A percentile compares a stretch with the other conserved stretches of the same genome.
Conservation (phyloP, 2,113 vertebrate genomes). For the Mionectes macconnelli region DNA sequence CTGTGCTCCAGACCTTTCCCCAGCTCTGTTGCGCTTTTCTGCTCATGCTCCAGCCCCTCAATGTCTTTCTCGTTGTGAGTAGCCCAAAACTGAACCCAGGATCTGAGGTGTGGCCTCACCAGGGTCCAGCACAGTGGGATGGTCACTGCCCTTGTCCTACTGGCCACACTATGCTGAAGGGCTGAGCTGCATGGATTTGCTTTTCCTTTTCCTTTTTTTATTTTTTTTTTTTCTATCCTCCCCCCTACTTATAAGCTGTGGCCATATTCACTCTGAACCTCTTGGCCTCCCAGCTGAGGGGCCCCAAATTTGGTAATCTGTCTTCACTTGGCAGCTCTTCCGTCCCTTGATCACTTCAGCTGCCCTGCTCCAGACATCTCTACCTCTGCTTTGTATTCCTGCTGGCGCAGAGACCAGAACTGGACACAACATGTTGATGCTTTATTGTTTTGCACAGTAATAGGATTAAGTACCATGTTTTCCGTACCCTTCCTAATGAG, state of each 20-base stretch:
- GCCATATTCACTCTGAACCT: neutral
- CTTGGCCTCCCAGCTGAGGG: neutral
- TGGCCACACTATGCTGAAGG: neutral
- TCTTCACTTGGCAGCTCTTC: neutral
- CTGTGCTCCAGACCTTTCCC: neutral
- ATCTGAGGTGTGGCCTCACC: neutral
- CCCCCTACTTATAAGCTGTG: neutral
- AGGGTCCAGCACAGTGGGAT: neutral
- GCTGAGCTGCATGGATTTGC: neutral
- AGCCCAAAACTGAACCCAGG: neutral
- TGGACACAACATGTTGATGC: neutral
- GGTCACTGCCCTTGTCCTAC: neutral
- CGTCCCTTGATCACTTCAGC: neutral
- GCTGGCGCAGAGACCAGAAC: neutral
- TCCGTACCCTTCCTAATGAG: neutral
- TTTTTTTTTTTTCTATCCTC: accelerated
- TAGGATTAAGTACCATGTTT: neutral
- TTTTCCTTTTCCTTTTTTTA: neutral
- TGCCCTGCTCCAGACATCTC: neutral
- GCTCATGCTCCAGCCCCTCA: neutral
- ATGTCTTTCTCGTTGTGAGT: neutral
- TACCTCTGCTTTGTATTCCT: neutral
- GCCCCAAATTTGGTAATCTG: neutral
- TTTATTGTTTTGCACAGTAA: neutral
- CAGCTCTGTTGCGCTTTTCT: neutral